Evolutionary conservation across 2,113 vertebrate species (phyloP).

Genomic region (Falco punctatus): DNA sequence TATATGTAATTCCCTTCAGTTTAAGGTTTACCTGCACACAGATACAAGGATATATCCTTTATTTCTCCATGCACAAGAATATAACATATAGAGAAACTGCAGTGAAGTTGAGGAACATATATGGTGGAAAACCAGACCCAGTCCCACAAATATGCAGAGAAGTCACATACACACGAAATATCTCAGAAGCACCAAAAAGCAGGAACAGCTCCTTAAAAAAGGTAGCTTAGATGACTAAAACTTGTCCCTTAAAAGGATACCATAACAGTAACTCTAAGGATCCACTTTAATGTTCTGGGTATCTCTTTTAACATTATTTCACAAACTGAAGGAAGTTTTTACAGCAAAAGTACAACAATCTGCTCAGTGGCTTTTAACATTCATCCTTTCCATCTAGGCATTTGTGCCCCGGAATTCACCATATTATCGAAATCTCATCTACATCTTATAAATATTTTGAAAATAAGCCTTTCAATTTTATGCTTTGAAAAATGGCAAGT

Average conservation of each 20-base stretch:
- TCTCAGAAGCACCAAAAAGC: background rate
- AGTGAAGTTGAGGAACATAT: background rate
- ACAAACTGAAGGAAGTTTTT: background rate
- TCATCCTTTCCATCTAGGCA: fast-evolving
- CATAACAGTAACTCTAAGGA: fast-evolving
- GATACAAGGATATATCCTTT: background rate
- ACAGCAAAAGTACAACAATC: background rate
- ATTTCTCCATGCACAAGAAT: background rate
- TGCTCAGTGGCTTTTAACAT: background rate
- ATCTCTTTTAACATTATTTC: background rate
- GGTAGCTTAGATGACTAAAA: background rate
- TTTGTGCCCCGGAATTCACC: background rate
- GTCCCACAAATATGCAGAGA: background rate
- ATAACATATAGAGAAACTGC: background rate
- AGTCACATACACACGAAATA: background rate
- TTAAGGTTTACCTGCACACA: background rate
- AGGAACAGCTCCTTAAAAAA: background rate
- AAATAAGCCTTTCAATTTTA: background rate
- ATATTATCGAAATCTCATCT: background rate
- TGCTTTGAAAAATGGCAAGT: background rate
- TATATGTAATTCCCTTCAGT: background rate
- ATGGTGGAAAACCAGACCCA: background rate
- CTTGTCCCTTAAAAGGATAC: background rate
- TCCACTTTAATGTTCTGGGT: background rate
- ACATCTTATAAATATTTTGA: background rate